Evolutionary conservation across 2,888 invertebrate species (phyloP).

Genomic region (Caenorhabditis doughertyi): DNA sequence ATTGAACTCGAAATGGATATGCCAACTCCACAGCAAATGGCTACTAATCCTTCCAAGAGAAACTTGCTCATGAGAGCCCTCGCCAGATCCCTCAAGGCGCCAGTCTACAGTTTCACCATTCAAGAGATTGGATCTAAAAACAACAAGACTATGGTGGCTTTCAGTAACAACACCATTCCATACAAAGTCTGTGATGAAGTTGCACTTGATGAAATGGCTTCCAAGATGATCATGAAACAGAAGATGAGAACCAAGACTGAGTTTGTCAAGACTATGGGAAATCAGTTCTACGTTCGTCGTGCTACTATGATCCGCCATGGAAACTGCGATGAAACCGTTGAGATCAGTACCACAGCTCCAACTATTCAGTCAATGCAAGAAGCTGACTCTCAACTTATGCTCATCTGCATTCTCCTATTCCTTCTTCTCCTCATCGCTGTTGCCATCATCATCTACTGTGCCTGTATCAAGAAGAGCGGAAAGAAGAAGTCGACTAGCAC

Average conservation of each 20-base stretch:
- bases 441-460: slow-evolving; percentile 84
- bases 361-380: slow-evolving; percentile 77
- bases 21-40: slow-evolving; percentile 55
- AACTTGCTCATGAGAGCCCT: slow-evolving; percentile 59
- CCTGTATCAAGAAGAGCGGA: slow-evolving; percentile 61
- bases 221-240: slow-evolving; percentile 70
- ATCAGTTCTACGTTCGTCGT: slow-evolving; percentile 74
- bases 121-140: slow-evolving; percentile 58
- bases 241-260: slow-evolving; percentile 70
- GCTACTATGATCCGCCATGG: slow-evolving; percentile 64
- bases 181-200: slow-evolving; percentile 69
- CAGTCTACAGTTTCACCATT: slow-evolving; percentile 50
- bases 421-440: slow-evolving; percentile 92
- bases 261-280: slow-evolving; percentile 75
- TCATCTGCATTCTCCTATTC: slow-evolving; percentile 87
- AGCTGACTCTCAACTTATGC: slow-evolving; percentile 90
- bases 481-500: slow-evolving; percentile 67
- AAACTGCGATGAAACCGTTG: slow-evolving; percentile 63
- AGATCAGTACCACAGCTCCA: slow-evolving; percentile 66
- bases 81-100: slow-evolving; percentile 58
- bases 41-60: slow-evolving; percentile 59
- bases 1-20: slow-evolving; percentile 68
- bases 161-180: slow-evolving; percentile 71
- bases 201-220: slow-evolving; percentile 69
- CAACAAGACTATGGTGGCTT: slow-evolving; percentile 65